Base-by-base conservation (phyloP, 2,888 invertebrate genomes). In the Chrysolina oricalcia region DNA sequence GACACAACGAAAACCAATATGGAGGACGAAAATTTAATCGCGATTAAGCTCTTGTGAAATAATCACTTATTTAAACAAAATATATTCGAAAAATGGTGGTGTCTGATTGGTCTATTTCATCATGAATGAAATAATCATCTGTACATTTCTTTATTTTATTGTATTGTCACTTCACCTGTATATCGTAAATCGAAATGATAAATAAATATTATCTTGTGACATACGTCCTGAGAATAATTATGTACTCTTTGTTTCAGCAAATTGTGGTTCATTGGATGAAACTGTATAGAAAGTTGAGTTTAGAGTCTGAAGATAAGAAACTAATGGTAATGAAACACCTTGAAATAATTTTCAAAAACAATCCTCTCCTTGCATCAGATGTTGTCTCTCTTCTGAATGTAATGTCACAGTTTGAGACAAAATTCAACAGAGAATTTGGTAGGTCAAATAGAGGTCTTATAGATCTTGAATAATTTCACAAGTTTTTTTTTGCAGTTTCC, bases 281-380 rank as follows among this genome's bases (percentile, higher is more conserved):
- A 70, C 50, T 81, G 5, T 80, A 80, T 41, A 73, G 43, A 27
- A 78, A 76, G 59, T 23, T 78, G 41, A 67, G 72, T 53, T 41
- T 73, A n/a, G 80, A 82, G 53, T 69, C 75, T 0, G 81, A 82
- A 64, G 66, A 65, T 10, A 75, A 81, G 10, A 82, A 84, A 73
- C 11, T 79, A 11, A n/a, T 23, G 17, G 46, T 83, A 4, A 72
- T 85, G 53, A 81, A 83, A 73, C 75, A 80, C 15, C 53, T 84
- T 9, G 79, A 81, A 17, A 81, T 80, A 67, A 64, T 78, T 21
- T 81, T 83, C 59, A 78, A 80, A 67, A 80, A 82, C 53, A 83
- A 84, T 80, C 83, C 83, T 21, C 72, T 83, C 17, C 72, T 81
- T 11, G 71, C 77, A 21, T 65, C 80, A 8, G 81, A 82, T 56